Base-by-base conservation (phyloP, 2,797 vertebrate species). In the Gymnopithys bicolor region DNA sequence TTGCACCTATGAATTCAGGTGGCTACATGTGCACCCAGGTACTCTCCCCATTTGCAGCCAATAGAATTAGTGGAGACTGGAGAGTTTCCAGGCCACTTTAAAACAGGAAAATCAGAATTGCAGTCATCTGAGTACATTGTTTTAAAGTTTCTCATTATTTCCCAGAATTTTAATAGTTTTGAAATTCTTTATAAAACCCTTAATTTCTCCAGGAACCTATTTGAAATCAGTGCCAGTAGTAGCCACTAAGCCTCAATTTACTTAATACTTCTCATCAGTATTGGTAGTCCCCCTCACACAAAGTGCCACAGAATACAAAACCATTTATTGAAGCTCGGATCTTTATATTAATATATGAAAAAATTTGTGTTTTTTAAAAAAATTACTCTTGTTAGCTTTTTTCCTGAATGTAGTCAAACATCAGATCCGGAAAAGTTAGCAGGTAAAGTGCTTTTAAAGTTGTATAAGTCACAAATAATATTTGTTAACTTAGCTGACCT, bases 401-500 rank as follows among this genome's bases (percentile, higher is more conserved):
- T 77, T n/a, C 25, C 15, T 19, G n/a, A 85, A 52, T 70, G 7
- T 33, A 48, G 48, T 78, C 33, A 83, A 86, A 84, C 3, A 80
- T 13, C 60, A 33, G 10, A 60, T 32, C 2, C n/a, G 64, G 30
- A 53, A 46, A 71, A 70, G 19, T 59, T 56, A 73, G 21, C 33
- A 83, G 17, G 48, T 75, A 58, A 91, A 80, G 25, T 62, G 55
- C 35, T 62, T 63, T 66, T 53, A 46, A 87, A 73, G 60, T 96
- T 96, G 88, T 53, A 62, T 94, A 93, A 95, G 63, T 52, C 33
- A 78, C 11, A 92, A 70, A 79, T 55, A 10, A 56, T 69, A 67
- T 87, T 80, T 84, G 52, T 82, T 94, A 94, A 94, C 77, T 90
- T 64, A 68, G 62, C 17, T 90, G 93, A 97, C 96, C 95, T 37